Percentiles rank a stretch among this genome's conserved stretches.
These are phyloP conservation scores for Coboldia fuscipes DNA, from an alignment of 1,140 invertebrate species.

Conservation along the genomic window DNA sequence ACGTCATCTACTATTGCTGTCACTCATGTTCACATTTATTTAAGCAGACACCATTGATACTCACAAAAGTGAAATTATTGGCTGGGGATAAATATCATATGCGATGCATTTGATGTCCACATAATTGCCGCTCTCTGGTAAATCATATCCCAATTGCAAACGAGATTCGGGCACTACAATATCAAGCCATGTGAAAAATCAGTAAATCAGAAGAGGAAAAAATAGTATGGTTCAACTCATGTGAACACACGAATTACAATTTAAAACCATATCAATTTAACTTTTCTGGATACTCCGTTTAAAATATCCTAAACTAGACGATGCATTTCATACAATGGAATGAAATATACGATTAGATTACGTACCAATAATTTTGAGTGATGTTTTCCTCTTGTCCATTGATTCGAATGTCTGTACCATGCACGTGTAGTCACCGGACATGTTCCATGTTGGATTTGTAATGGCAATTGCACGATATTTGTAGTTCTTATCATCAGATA, in stretches of 20 bases:
- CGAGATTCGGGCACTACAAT: constrained; percentile 2
- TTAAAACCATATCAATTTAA: not conserved
- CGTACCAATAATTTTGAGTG: constrained; percentile 2
- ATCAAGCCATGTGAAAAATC: not conserved
- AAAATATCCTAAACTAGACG: no score
- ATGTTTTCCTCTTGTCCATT: not conserved
- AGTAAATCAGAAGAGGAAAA: not conserved
- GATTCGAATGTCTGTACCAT: constrained; percentile 3
- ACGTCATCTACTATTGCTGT: no score
- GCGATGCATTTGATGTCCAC: constrained; percentile 2
- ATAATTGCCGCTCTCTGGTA: not conserved
- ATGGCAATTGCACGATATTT: constrained; percentile 1
- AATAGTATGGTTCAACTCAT: not conserved
- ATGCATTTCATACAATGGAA: not conserved
- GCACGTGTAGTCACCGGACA: constrained; percentile 2
- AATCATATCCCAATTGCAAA: constrained; percentile 1
- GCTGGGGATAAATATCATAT: constrained; percentile 1
- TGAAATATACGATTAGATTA: not conserved
- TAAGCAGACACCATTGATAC: not conserved
- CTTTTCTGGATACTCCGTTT: not conserved
- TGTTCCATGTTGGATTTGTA: constrained; percentile 2
- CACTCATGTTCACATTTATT: no score
- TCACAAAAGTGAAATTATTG: constrained; percentile 1
- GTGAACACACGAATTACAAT: not conserved
- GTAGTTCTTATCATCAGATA: not conserved